phyloP scores from a whole-genome alignment of 2,113 vertebrate species.

The Grantiella picta region DNA sequence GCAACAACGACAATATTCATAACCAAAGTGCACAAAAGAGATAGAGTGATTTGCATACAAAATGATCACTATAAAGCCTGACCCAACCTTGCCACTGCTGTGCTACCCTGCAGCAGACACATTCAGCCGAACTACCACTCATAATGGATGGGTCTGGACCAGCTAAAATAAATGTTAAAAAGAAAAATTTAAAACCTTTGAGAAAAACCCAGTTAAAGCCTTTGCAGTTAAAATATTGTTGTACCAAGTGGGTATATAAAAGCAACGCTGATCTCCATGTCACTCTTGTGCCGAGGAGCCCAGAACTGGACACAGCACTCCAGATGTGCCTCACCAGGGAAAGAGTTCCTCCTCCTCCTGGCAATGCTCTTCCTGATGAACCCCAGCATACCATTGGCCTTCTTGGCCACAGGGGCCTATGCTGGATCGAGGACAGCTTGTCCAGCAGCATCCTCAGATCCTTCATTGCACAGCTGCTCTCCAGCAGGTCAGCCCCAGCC shows the following conservation, averaged over 20 bases:
- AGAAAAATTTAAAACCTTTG: not conserved
- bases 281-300: not conserved
- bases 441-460: not conserved
- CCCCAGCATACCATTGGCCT: not conserved
- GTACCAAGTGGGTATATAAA: not conserved
- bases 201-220: not conserved
- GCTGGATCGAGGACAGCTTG: not conserved
- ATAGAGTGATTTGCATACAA: not conserved
- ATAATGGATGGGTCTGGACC: not conserved
- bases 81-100: fast-evolving
- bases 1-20: not conserved
- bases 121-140: not conserved
- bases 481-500: too few relatives aligned
- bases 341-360: not conserved
- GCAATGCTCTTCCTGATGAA: not conserved
- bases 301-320: too few relatives aligned
- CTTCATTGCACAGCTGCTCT: not conserved
- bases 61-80: not conserved
- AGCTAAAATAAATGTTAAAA: not conserved
- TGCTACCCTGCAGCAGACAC: not conserved
- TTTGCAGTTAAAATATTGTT: not conserved
- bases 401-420: not conserved
- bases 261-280: not conserved
- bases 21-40: not conserved
- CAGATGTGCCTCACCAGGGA: not conserved